Conservation (phyloP, 35 echinoderm and acorn worm species). For the Ptychodera flava region DNA sequence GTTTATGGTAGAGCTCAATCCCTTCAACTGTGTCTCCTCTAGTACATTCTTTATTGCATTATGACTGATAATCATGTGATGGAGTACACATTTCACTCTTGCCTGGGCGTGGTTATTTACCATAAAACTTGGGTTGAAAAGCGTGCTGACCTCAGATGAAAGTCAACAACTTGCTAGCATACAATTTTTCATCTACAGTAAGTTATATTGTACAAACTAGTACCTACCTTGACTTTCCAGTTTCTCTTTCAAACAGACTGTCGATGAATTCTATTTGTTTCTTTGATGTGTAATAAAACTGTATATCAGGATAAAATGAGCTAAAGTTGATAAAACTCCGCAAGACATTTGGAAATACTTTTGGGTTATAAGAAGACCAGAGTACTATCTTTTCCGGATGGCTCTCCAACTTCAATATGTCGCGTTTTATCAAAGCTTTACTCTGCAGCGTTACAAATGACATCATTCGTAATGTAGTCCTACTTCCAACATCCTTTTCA, state of each 20-base stretch:
- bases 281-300: conserved; percentile 18
- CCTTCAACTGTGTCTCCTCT: too few relatives aligned
- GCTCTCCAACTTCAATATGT: neutral
- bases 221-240: conserved; percentile 12
- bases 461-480: conserved; percentile 38
- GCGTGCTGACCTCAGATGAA: too few relatives aligned
- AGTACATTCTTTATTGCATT: too few relatives aligned
- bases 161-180: too few relatives aligned
- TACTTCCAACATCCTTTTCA: conserved; percentile 35
- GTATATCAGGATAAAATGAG: neutral
- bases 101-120: too few relatives aligned
- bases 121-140: too few relatives aligned
- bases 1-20: too few relatives aligned
- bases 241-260: conserved; percentile 18
- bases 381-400: conserved; percentile 33
- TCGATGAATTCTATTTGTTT: conserved; percentile 20
- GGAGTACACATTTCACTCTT: too few relatives aligned
- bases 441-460: conserved; percentile 23
- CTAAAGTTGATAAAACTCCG: neutral
- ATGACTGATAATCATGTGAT: too few relatives aligned
- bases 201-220: too few relatives aligned
- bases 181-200: too few relatives aligned
- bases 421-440: conserved; percentile 4
- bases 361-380: neutral
- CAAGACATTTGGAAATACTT: neutral